Evolutionary conservation across 2,888 invertebrate genomes (phyloP).

Genomic region (Limnephilus marmoratus): DNA sequence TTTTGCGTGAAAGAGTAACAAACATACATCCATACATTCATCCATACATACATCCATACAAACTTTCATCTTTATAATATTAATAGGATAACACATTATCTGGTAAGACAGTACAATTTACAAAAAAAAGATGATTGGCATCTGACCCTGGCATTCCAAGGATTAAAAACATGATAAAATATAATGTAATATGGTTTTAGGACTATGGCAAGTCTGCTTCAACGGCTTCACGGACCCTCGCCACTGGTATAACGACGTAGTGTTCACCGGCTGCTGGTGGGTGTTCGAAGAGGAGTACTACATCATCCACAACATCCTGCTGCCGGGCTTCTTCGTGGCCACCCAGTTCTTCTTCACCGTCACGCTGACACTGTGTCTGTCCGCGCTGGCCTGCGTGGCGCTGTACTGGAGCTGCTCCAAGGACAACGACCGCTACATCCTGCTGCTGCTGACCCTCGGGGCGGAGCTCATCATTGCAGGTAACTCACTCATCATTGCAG

Average conservation of each 20-base stretch:
- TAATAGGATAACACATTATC: too few species aligned
- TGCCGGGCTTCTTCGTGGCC: constrained; percentile 94
- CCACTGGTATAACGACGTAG: constrained; percentile 90
- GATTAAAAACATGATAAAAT: too few species aligned
- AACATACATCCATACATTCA: too few species aligned
- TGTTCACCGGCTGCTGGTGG: constrained; percentile 95
- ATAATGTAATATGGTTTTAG: constrained; percentile 72
- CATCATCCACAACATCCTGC: constrained; percentile 92
- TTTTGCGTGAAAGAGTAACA: too few species aligned
- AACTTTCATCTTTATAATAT: too few species aligned
- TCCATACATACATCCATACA: too few species aligned
- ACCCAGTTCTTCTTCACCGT: constrained; percentile 96
- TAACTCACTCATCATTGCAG: constrained; percentile 65
- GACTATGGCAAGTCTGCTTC: constrained; percentile 97
- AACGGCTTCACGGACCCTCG: constrained; percentile 91
- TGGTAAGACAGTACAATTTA: too few species aligned
- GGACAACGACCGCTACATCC: constrained; percentile 86
- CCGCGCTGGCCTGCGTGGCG: constrained; percentile 85
- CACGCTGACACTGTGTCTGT: constrained; percentile 87
- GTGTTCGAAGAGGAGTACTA: constrained; percentile 98
- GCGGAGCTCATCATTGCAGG: constrained; percentile 84
- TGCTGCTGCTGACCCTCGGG: constrained; percentile 86
- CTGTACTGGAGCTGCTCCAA: constrained; percentile 85
- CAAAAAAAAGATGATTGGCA: too few species aligned
- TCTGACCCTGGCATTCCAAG: too few species aligned